Evolutionary conservation across 1,140 invertebrate genomes (phyloP), one percentile per base, ranked within the genome.

Genomic region (Drosophila sechellia): DNA sequence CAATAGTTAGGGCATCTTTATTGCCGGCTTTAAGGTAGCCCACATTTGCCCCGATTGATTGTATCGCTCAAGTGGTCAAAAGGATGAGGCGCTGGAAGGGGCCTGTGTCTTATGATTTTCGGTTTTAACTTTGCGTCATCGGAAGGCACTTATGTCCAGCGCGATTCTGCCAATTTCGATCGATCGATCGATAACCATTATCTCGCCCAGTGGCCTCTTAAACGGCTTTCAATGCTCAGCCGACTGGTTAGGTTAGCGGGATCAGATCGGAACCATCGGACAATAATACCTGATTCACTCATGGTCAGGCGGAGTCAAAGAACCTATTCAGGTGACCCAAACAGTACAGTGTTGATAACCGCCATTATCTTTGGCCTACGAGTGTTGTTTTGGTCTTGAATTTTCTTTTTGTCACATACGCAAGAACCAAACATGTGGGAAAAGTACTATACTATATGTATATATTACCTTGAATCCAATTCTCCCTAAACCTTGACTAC

Each of bases 11-110:
- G 42, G 64, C 37, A 68, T 50, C 45, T 27, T 3, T 0, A 6
- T 5, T 0, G 45, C 48, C 45, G 35, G 2, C 13, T n/a, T 35
- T 17, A 3, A 1, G 37, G 27, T 8, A 8, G 6, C 12, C 1
- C 12, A 13, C n/a, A 34, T 35, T 10, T n/a, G n/a, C n/a, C 11
- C 3, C 37, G 1, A 15, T 34, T 13, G 50, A 75, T 56, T 52
- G 11, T 74, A 74, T 74, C 50, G 74, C n/a, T 72, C 55, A 42
- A 72, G 69, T 60, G 69, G 22, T 5, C 37, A 52, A 39, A 31
- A 11, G 27, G 65, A 34, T 35, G 54, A 37, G 40, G 49, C 46
- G 45, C 20, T 20, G 13, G 13, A 63, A 55, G 70, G 70, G 58
- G 46, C 25, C 45, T 34, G 15, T 64, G 34, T 53, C 68, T 37